Conservation (phyloP, 2,888 invertebrate genomes). For the Atherix ibis region DNA sequence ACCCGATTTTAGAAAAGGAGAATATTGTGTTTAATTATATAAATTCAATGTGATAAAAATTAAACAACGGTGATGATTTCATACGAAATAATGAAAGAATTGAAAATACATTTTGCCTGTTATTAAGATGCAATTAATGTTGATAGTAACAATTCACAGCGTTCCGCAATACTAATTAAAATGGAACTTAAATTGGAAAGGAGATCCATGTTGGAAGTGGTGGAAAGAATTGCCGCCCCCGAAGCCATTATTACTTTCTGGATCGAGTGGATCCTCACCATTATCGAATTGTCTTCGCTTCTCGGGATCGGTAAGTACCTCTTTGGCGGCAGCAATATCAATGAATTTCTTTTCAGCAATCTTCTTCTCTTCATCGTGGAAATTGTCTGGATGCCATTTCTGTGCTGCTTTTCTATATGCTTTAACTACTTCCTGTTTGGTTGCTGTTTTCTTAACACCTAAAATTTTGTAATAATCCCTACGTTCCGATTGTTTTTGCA, state of each 20-base stretch:
- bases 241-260: slow-evolving; percentile 55
- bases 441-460: slow-evolving; percentile 77
- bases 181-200: slow-evolving; percentile 95
- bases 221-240: slow-evolving; percentile 59
- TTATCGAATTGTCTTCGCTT: slow-evolving; percentile 87
- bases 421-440: slow-evolving; percentile 84
- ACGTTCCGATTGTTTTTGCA: slow-evolving; percentile 83
- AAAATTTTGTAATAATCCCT: slow-evolving; percentile 97
- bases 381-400: slow-evolving; percentile 99
- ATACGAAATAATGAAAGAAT: too few relatives aligned
- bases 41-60: too few relatives aligned
- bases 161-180: slow-evolving; percentile 84
- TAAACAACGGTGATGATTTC: too few relatives aligned
- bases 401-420: slow-evolving; percentile 94
- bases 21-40: too few relatives aligned
- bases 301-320: slow-evolving; percentile 74
- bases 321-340: slow-evolving; percentile 97
- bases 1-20: too few relatives aligned
- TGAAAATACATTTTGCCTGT: too few relatives aligned
- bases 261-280: slow-evolving; percentile 94
- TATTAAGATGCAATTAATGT: too few relatives aligned
- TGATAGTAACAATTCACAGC: too few relatives aligned
- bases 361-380: slow-evolving; percentile 76
- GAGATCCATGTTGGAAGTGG: slow-evolving; percentile 69
- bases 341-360: slow-evolving; percentile 95